Conservation (phyloP, 2,797 vertebrate species). For the Phataginus tricuspis region DNA sequence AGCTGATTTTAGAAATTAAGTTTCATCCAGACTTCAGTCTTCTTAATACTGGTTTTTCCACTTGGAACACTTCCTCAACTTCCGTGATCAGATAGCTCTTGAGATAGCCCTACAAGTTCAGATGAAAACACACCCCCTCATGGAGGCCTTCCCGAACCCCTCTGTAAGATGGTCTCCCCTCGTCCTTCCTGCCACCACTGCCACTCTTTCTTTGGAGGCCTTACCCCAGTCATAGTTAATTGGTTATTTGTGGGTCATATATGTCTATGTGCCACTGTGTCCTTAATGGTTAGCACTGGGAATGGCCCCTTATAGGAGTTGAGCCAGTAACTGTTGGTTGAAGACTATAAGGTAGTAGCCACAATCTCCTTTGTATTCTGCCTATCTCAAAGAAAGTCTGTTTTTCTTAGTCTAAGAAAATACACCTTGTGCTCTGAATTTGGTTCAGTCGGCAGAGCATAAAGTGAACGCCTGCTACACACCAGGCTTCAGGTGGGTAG, state of each 20-base stretch:
- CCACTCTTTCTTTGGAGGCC: background rate
- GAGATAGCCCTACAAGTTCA: background rate
- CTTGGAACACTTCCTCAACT: background rate
- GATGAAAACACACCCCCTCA: background rate
- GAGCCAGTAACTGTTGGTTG: background rate
- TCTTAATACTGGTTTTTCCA: background rate
- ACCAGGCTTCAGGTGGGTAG: background rate
- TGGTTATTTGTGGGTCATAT: background rate
- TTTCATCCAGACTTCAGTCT: background rate
- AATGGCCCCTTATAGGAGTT: background rate
- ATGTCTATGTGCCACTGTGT: background rate
- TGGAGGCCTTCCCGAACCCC: background rate
- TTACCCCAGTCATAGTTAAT: background rate
- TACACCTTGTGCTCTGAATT: background rate
- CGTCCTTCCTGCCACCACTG: background rate
- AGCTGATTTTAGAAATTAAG: background rate
- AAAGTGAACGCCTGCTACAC: fast-evolving
- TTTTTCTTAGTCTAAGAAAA: background rate
- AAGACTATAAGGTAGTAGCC: background rate
- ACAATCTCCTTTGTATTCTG: background rate
- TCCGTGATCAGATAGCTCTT: background rate
- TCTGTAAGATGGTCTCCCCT: background rate
- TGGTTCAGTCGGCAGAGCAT: background rate
- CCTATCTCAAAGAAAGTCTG: background rate
- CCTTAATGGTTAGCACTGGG: background rate